These are phyloP conservation scores for Nothobranchius furzeri DNA, from an alignment of 2,113 vertebrate genomes.

Conservation along the genomic window DNA sequence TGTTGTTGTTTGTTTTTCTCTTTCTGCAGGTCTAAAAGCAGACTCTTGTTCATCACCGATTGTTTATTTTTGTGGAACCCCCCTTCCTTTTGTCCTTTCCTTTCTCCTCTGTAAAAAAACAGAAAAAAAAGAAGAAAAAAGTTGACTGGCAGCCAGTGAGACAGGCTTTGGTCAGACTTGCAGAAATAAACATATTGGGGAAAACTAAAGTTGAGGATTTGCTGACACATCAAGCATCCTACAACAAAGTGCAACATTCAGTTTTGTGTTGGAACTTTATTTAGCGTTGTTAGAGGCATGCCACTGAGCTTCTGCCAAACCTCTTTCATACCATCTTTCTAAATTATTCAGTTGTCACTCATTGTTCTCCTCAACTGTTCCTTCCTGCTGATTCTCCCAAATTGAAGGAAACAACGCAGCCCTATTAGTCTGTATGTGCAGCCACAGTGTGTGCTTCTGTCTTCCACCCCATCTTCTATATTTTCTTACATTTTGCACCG, in stretches of 20 bases:
- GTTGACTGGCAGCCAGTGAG: too few species aligned
- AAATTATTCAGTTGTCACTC: conserved; percentile 64
- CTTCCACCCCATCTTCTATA: conserved; percentile 40
- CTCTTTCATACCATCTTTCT: conserved; percentile 41
- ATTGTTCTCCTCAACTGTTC: conserved; percentile 57
- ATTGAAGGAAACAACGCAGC: conserved; percentile 35
- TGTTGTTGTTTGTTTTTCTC: too few species aligned
- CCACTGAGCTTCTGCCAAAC: conserved; percentile 21
- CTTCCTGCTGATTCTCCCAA: conserved; percentile 56
- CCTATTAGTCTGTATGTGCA: conserved; percentile 30
- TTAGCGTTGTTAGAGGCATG: conserved; percentile 32
- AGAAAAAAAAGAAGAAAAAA: too few species aligned
- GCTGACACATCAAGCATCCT: too few species aligned
- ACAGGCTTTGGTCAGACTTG: too few species aligned
- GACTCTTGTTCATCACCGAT: too few species aligned
- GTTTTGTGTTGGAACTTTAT: conserved; percentile 23
- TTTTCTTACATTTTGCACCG: conserved; percentile 43
- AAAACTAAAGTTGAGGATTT: too few species aligned
- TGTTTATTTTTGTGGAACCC: too few species aligned
- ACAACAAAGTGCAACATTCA: neutral
- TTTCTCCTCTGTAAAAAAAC: too few species aligned
- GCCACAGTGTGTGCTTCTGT: conserved; percentile 29
- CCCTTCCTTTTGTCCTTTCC: too few species aligned
- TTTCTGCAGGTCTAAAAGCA: too few species aligned
- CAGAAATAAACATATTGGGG: too few species aligned